Conservation (phyloP, 2,797 vertebrate genomes). For the Ciconia nigra region DNA sequence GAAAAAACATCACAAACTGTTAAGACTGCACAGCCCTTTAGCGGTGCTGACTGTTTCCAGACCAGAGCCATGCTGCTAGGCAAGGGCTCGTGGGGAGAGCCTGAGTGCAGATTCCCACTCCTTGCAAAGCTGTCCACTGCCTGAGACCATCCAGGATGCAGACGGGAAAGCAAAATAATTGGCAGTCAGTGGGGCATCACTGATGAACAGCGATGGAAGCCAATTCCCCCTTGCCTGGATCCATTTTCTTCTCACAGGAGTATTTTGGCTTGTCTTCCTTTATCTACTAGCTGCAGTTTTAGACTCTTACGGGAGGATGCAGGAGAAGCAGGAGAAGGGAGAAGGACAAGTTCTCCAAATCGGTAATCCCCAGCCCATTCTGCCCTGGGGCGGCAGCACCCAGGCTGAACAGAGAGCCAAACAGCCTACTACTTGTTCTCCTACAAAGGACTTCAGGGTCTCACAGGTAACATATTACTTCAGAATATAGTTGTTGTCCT, state of each 20-base stretch:
- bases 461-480: background rate
- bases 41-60: background rate
- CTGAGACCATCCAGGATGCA: background rate
- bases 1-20: background rate
- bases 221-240: background rate
- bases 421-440: background rate
- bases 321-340: background rate
- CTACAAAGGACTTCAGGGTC: background rate
- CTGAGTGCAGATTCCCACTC: background rate
- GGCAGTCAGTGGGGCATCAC: background rate
- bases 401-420: background rate
- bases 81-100: background rate
- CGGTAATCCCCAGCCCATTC: accelerated
- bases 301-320: background rate
- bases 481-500: background rate
- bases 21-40: background rate
- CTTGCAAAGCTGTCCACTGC: background rate
- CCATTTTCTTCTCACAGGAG: background rate
- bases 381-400: background rate
- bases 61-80: background rate
- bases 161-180: background rate
- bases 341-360: background rate
- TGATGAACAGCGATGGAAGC: background rate
- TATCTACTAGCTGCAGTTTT: background rate
- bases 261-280: background rate